Evolutionary conservation across 2,113 vertebrate genomes (phyloP), one percentile per base, ranked within the genome.

Genomic region (Pica pica): DNA sequence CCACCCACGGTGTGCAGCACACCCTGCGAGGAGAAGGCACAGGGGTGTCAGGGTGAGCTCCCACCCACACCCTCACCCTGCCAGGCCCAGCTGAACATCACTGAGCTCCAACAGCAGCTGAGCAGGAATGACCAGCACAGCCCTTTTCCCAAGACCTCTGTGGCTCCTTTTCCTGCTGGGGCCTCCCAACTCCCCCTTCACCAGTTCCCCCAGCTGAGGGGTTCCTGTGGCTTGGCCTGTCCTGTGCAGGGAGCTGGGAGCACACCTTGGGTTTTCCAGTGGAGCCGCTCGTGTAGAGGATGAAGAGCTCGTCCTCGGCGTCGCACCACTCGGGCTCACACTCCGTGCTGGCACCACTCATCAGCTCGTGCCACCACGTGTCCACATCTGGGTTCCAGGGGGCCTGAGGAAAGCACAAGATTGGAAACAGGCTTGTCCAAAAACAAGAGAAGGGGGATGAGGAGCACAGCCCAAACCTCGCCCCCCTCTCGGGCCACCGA

Each of bases 251-350:
- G 17, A 57, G 64, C 41, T 23, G 65, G 59, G 57, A 35, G 69
- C 71, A 17, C 96, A 99, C 99, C 98, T 99, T 99, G 28, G 99
- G 99, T 94, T 99, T 99, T 31, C 99, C 99, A 3, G 99, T 99
- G 8, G 99, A 99, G 81, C 99, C 99, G 9, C 99, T 99, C 3
- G 99, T 99, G 92, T 99, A 99, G 61, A 99, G 98, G 94, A 99
- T 99, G 96, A 99, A 99, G 55, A 99, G 98, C 6, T 98, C 98
- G 67, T 99, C 99, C 95, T 99, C 99, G 0, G 99, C 98, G 3
- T 99, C 98, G 16, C 99, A 99, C 99, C 99, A 99, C 96, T 99
- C 99, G 0, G 99, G 99, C 55, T 99, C 99, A 49, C 98, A 99
- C 94, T 99, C 98, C 1, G 98, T 98, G 11, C 98, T 98, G 35